Conservation (phyloP, 2,797 vertebrate genomes). For the Columba guinea region DNA sequence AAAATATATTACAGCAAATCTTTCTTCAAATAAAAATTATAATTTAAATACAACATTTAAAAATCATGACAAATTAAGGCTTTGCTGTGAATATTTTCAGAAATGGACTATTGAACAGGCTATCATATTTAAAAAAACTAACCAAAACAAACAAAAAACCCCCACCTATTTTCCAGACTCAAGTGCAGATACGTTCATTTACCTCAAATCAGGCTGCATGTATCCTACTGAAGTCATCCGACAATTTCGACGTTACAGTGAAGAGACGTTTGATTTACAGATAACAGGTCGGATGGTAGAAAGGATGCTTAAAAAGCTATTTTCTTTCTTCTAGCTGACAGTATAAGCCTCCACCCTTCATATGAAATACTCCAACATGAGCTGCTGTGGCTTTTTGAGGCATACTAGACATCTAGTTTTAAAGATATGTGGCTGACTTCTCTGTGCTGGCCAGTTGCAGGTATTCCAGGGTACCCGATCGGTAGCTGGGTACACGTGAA, state of each 20-base stretch:
- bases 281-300: not conserved
- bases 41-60: constrained; percentile 44
- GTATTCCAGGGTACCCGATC: constrained; percentile 85
- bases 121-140: constrained; percentile 21
- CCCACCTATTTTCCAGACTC: not conserved
- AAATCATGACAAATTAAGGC: constrained; percentile 30
- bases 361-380: not conserved
- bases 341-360: not conserved
- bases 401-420: constrained; percentile 33
- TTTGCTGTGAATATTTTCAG: constrained; percentile 16
- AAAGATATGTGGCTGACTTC: constrained; percentile 83
- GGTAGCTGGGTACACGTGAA: constrained; percentile 72
- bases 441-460: constrained; percentile 87
- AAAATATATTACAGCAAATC: constrained; percentile 30
- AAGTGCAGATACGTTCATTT: constrained; percentile 10
- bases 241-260: not conserved
- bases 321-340: not conserved
- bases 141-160: not conserved
- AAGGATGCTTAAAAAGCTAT: not conserved
- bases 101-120: constrained; percentile 9
- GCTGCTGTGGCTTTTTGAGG: not conserved
- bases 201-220: not conserved
- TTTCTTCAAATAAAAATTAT: constrained; percentile 56
- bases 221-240: not conserved
- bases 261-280: not conserved